A percentile compares a stretch with the other conserved stretches of the same genome.
These are phyloP conservation scores for Bostrychus sinensis DNA, from an alignment of 2,113 vertebrate species.

Conservation along the genomic window DNA sequence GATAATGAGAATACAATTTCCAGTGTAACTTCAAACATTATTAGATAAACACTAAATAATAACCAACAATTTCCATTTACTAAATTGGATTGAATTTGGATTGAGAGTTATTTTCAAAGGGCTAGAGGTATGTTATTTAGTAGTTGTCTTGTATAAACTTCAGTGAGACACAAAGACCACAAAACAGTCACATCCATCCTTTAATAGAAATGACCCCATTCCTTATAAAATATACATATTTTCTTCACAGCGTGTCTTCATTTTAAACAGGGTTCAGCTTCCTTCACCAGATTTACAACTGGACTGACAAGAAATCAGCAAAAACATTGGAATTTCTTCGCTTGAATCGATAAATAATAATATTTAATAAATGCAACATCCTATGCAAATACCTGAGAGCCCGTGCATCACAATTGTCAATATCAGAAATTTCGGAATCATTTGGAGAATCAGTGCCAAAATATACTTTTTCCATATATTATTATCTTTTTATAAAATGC, in stretches of 20 bases:
- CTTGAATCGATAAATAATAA: constrained; percentile 63
- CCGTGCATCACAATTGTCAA: constrained; percentile 79
- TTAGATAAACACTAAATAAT: too few species aligned
- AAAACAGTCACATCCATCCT: constrained; percentile 59
- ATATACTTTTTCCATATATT: constrained; percentile 80
- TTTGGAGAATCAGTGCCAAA: constrained; percentile 78
- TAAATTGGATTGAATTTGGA: too few species aligned
- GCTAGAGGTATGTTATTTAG: neutral
- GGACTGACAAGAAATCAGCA: constrained; percentile 34
- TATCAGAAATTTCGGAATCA: constrained; percentile 45
- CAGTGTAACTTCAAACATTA: too few species aligned
- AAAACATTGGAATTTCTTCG: constrained; percentile 22
- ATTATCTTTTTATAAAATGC: constrained; percentile 82
- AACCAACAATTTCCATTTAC: too few species aligned
- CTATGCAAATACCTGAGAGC: constrained; percentile 94
- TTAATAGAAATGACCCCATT: constrained; percentile 74
- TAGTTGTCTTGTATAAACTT: neutral
- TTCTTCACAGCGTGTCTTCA: constrained; percentile 73
- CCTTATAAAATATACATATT: constrained; percentile 71
- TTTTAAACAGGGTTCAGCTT: constrained; percentile 50
- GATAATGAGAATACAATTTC: too few species aligned
- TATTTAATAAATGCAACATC: constrained; percentile 64
- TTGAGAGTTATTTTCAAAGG: too few species aligned
- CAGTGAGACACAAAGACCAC: constrained; percentile 26
- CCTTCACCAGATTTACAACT: constrained; percentile 56